Conservation (phyloP, 1,140 invertebrate genomes). For the Euura lappo region DNA sequence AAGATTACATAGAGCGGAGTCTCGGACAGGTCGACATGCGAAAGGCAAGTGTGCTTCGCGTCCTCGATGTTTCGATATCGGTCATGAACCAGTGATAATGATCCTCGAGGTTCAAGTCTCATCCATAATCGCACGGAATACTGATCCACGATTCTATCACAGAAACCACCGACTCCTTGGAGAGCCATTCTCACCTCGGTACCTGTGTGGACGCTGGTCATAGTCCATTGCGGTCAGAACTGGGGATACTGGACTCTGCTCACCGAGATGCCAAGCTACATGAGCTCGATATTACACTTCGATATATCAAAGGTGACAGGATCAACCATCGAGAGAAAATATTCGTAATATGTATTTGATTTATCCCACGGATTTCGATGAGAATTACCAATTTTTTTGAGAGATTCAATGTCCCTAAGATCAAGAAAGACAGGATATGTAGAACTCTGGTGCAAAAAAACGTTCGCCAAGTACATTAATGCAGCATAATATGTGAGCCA, state of each 20-base stretch:
- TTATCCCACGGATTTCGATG: too few species aligned
- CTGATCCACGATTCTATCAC: constrained; percentile 25
- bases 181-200: constrained; percentile 74
- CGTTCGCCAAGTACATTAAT: too few species aligned
- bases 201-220: constrained; percentile 83
- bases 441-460: too few species aligned
- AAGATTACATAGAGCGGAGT: constrained; percentile 58
- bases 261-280: constrained; percentile 89
- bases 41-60: constrained; percentile 52
- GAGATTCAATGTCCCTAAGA: too few species aligned
- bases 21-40: constrained; percentile 75
- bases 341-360: too few species aligned
- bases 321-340: neutral
- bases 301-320: constrained; percentile 71
- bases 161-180: constrained; percentile 74
- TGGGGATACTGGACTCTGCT: constrained; percentile 95
- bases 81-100: too few species aligned
- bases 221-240: constrained; percentile 85
- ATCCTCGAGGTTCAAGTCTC: too few species aligned
- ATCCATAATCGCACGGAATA: neutral
- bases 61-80: constrained; percentile 15
- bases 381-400: too few species aligned
- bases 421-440: too few species aligned
- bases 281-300: constrained; percentile 81
- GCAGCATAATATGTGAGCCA: too few species aligned